Evolutionary conservation across 2,797 vertebrate species (phyloP).

Genomic region (Novumbra hubbsi): DNA sequence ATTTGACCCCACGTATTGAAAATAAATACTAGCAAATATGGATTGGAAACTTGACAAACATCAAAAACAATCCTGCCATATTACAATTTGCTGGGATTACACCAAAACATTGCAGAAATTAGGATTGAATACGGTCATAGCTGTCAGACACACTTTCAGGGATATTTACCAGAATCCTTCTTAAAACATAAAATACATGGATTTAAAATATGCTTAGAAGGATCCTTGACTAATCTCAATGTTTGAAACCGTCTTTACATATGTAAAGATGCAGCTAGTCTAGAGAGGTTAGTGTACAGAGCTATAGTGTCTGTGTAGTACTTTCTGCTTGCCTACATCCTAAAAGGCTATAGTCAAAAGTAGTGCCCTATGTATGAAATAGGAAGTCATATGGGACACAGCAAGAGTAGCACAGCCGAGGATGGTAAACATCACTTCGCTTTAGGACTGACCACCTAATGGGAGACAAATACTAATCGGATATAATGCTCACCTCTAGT

Average conservation of each 20-base stretch:
- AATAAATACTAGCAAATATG: background rate
- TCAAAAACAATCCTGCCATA: slow-evolving; percentile 48
- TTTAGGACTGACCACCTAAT: slow-evolving; percentile 48
- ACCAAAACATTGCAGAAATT: slow-evolving; percentile 8
- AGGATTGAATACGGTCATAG: slow-evolving; percentile 50
- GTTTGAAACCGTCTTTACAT: slow-evolving; percentile 49
- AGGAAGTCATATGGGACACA: background rate
- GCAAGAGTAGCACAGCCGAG: slow-evolving; percentile 26
- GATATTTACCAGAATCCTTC: slow-evolving; percentile 52
- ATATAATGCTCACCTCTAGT: slow-evolving; percentile 53
- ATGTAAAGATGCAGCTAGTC: slow-evolving; percentile 43
- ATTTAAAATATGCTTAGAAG: slow-evolving; percentile 55
- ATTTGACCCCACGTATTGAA: background rate
- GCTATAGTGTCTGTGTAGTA: slow-evolving; percentile 28
- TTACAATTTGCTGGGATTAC: slow-evolving; percentile 40
- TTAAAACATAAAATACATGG: slow-evolving; percentile 35
- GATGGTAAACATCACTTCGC: slow-evolving; percentile 28
- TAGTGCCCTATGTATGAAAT: no score
- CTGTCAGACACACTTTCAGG: slow-evolving; percentile 50
- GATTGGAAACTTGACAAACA: slow-evolving; percentile 58
- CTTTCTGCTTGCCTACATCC: slow-evolving; percentile 16
- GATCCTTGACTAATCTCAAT: slow-evolving; percentile 53
- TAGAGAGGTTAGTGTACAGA: slow-evolving; percentile 30
- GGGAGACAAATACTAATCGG: slow-evolving; percentile 30
- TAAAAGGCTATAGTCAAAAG: no score